Evolutionary conservation across 1,140 invertebrate species (phyloP).

Genomic region (Bemisia tabaci): DNA sequence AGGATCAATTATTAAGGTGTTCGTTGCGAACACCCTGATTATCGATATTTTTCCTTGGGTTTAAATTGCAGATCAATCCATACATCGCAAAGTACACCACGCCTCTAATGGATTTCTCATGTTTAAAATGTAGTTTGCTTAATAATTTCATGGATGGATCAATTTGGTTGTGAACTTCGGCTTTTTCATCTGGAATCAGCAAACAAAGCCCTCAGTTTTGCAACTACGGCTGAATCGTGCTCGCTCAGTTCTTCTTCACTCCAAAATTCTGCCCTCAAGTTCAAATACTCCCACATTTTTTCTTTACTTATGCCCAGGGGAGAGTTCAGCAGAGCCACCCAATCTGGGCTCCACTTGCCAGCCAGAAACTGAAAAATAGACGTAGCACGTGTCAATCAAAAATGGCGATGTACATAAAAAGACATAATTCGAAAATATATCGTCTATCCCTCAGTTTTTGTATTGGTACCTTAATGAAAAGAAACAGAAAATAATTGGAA

Average conservation of each 20-base stretch:
- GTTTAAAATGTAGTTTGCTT: too few species aligned
- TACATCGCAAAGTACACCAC: too few species aligned
- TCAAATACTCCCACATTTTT: slow-evolving; percentile 34
- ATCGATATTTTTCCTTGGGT: too few species aligned
- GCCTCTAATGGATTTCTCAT: too few species aligned
- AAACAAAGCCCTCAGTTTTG: slow-evolving; percentile 12
- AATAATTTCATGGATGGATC: too few species aligned
- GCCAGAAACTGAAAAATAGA: slow-evolving; percentile 32
- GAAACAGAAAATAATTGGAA: too few species aligned
- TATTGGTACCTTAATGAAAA: too few species aligned
- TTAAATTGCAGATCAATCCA: too few species aligned
- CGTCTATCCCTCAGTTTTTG: too few species aligned
- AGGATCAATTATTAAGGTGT: too few species aligned
- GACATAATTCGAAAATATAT: slow-evolving; percentile 4
- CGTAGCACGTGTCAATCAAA: slow-evolving; percentile 11
- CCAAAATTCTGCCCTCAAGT: slow-evolving; percentile 15
- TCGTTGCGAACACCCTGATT: too few species aligned
- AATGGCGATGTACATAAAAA: slow-evolving; percentile 8
- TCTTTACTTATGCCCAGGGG: slow-evolving; percentile 39
- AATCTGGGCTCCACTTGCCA: slow-evolving; percentile 38
- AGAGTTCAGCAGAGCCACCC: slow-evolving; percentile 36
- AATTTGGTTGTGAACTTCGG: too few species aligned
- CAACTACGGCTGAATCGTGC: slow-evolving; percentile 13
- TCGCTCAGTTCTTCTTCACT: slow-evolving; percentile 10
- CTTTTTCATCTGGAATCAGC: background rate